Evolutionary conservation across 2,888 invertebrate genomes (phyloP).

Genomic region (Clistopyga incitator): DNA sequence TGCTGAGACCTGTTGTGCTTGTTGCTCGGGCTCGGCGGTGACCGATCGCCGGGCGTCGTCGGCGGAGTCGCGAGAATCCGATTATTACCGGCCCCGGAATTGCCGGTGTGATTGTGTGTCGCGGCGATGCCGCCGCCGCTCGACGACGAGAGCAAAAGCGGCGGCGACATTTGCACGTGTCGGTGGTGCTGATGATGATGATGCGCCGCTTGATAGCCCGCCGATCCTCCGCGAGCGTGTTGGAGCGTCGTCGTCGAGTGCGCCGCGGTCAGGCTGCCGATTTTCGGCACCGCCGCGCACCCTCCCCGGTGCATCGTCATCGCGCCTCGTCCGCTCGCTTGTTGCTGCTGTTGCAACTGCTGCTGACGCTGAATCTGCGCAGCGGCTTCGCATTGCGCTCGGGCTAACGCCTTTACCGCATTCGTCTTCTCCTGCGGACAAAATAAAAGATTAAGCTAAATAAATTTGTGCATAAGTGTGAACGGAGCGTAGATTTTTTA

Average conservation of each 20-base stretch:
- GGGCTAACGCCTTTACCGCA: constrained; percentile 89
- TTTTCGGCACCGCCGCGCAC: constrained; percentile 67
- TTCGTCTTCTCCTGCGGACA: constrained; percentile 90
- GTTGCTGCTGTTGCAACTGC: constrained; percentile 77
- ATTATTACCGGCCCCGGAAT: constrained; percentile 68
- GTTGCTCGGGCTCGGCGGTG: constrained; percentile 77
- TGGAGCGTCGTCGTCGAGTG: constrained; percentile 70
- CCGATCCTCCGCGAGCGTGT: constrained; percentile 64
- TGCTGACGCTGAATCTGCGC: constrained; percentile 80
- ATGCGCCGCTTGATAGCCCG: constrained; percentile 66
- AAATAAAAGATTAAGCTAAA: background rate
- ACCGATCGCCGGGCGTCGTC: constrained; percentile 80
- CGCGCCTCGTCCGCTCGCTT: constrained; percentile 67
- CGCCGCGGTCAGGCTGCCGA: constrained; percentile 63
- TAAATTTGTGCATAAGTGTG: too few species aligned
- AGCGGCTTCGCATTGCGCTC: constrained; percentile 82
- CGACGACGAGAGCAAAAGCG: constrained; percentile 73
- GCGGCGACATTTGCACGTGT: constrained; percentile 75
- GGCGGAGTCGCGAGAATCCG: constrained; percentile 79
- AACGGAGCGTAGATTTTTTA: too few species aligned
- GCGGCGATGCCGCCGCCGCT: constrained; percentile 70
- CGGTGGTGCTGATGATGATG: constrained; percentile 67
- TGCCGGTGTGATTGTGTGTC: constrained; percentile 76
- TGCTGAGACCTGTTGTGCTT: constrained; percentile 75
- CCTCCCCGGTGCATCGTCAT: constrained; percentile 78